A percentile compares a stretch with the other conserved stretches of the same genome.
These are phyloP conservation scores for Drosophila stalkeri DNA, from an alignment of 2,888 invertebrate species.

Conservation along the genomic window DNA sequence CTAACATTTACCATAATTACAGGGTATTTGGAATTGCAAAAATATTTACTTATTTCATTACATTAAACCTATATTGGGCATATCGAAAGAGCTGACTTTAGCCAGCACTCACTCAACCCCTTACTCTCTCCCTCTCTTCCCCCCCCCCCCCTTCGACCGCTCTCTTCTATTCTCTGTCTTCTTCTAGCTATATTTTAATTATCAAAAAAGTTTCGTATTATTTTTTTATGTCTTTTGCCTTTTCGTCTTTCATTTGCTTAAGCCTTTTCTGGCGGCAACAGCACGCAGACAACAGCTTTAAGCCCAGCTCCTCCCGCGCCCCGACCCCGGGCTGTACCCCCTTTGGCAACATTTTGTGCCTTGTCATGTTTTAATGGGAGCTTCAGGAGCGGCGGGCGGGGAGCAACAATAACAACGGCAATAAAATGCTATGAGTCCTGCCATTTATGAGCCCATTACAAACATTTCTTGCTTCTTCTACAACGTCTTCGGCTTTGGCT, in stretches of 20 bases:
- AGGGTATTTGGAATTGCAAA: conserved; percentile 12
- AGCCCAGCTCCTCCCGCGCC: neutral
- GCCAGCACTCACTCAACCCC: neutral
- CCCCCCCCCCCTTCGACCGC: neutral
- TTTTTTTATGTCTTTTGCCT: conserved; percentile 57
- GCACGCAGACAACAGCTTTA: conserved; percentile 51
- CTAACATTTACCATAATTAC: neutral
- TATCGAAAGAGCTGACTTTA: conserved; percentile 18
- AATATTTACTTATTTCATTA: conserved; percentile 46
- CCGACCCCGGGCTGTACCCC: neutral
- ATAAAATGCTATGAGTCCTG: conserved; percentile 69
- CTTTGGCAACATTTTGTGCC: conserved; percentile 58
- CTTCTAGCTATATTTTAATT: conserved; percentile 63
- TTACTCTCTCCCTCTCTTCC: neutral
- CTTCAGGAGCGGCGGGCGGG: conserved; percentile 35
- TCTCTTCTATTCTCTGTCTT: too few relatives aligned
- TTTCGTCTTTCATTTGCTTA: conserved; percentile 49
- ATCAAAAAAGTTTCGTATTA: conserved; percentile 62
- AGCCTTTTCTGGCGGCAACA: conserved; percentile 50
- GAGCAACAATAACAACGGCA: conserved; percentile 62
- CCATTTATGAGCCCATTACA: conserved; percentile 70
- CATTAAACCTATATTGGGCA: conserved; percentile 29
- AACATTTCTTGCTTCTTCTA: conserved; percentile 42
- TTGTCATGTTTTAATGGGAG: conserved; percentile 76
- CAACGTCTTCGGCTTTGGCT: conserved; percentile 1